phyloP scores from a whole-genome alignment of 2,888 invertebrate genomes.

The Andrena hattorfiana region DNA sequence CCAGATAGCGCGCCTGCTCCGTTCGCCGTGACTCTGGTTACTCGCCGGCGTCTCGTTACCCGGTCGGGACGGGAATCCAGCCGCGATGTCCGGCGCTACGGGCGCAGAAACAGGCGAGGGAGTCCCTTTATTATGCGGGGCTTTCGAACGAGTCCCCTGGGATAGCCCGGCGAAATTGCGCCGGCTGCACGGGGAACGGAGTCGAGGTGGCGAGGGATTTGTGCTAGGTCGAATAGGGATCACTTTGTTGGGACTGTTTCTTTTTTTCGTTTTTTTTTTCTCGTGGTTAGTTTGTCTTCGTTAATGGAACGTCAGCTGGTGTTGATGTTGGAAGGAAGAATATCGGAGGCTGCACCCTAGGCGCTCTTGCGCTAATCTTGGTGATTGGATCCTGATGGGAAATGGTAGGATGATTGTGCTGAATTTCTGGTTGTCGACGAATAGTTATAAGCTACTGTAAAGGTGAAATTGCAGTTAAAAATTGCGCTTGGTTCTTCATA shows the following conservation, averaged over 20 bases:
- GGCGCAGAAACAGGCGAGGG: constrained; percentile 20
- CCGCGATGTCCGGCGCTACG: constrained; percentile 70
- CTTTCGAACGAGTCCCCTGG: constrained; percentile 52
- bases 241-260: background rate
- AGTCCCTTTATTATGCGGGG: constrained; percentile 47
- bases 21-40: constrained; percentile 61
- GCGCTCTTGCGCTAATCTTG: too few relatives aligned
- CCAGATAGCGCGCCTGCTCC: background rate
- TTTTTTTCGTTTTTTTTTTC: background rate
- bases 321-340: too few relatives aligned
- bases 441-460: too few relatives aligned
- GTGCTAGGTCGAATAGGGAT: background rate
- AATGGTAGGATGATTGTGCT: too few relatives aligned
- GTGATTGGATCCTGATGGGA: too few relatives aligned
- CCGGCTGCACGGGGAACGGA: constrained; percentile 16
- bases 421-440: too few relatives aligned
- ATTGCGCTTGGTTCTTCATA: too few relatives aligned
- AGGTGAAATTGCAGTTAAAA: too few relatives aligned
- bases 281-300: too few relatives aligned
- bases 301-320: too few relatives aligned
- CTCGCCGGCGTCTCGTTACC: constrained; percentile 72
- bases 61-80: constrained; percentile 71
- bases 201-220: constrained; percentile 13
- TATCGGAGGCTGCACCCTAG: too few relatives aligned
- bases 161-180: constrained; percentile 42